Conservation (phyloP, 2,888 invertebrate species). For the Hypolimnas misippus region DNA sequence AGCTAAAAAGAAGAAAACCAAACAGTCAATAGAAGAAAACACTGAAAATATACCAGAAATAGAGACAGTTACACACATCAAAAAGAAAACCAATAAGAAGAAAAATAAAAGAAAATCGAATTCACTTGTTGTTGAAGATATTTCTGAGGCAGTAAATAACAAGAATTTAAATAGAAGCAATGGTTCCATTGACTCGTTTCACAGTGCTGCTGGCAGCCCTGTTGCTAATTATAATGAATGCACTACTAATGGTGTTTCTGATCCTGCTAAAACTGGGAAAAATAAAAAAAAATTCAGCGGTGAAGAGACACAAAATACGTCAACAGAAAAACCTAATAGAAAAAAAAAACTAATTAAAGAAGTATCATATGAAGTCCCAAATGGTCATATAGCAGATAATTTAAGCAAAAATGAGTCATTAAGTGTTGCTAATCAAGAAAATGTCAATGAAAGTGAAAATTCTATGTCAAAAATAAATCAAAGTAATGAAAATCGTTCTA, state of each 20-base stretch:
- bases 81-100: conserved; percentile 55
- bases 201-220: conserved; percentile 73
- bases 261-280: background rate
- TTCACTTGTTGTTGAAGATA: conserved; percentile 48
- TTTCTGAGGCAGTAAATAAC: conserved; percentile 31
- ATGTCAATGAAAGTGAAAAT: conserved; percentile 14
- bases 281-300: conserved; percentile 4
- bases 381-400: background rate
- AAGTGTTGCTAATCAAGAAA: conserved; percentile 10
- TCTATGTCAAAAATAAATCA: background rate
- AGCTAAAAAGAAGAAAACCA: conserved; percentile 39
- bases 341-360: conserved; percentile 18
- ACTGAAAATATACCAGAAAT: conserved; percentile 51
- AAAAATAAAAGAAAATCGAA: conserved; percentile 55
- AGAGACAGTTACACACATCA: conserved; percentile 41
- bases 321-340: conserved; percentile 11
- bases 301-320: conserved; percentile 23
- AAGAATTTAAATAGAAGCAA: conserved; percentile 51
- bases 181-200: conserved; percentile 65
- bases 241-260: background rate
- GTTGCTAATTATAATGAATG: conserved; percentile 6
- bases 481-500: background rate
- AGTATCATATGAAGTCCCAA: background rate
- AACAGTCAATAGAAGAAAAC: conserved; percentile 43
- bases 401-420: background rate